Evolutionary conservation across 2,888 invertebrate species (phyloP).

Genomic region (Candidula unifasciata): DNA sequence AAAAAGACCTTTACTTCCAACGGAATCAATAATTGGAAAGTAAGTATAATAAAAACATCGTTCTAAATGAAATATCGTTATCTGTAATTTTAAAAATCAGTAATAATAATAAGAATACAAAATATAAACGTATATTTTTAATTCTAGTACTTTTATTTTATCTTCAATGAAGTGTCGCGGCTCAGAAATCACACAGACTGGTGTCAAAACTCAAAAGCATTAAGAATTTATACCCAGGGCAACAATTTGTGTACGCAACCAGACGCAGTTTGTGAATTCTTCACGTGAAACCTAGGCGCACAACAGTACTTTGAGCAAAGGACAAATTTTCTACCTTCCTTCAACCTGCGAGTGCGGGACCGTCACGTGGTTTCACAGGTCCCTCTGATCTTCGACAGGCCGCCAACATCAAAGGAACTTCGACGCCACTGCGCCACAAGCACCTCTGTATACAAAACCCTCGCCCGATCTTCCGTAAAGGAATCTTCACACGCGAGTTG

Average conservation of each 20-base stretch:
- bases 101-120: too few relatives aligned
- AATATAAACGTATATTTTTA: too few relatives aligned
- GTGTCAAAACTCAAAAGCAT: too few relatives aligned
- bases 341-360: slow-evolving; percentile 31
- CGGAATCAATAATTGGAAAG: too few relatives aligned
- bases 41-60: too few relatives aligned
- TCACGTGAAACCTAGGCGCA: slow-evolving; percentile 1
- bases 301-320: slow-evolving; percentile 21
- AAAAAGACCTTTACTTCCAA: too few relatives aligned
- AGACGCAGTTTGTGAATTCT: background rate
- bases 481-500: slow-evolving; percentile 33
- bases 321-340: slow-evolving; percentile 15
- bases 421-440: slow-evolving; percentile 36
- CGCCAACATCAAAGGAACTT: slow-evolving; percentile 47
- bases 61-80: too few relatives aligned
- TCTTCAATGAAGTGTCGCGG: too few relatives aligned
- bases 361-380: slow-evolving; percentile 39
- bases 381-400: slow-evolving; percentile 40
- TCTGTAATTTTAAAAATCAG: too few relatives aligned
- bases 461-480: slow-evolving; percentile 37
- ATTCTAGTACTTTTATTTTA: too few relatives aligned
- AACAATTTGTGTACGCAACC: background rate
- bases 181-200: too few relatives aligned
- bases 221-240: background rate
- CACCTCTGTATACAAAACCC: slow-evolving; percentile 35